Evolutionary conservation across 1,140 invertebrate species (phyloP).

Genomic region (Cepaea nemoralis): DNA sequence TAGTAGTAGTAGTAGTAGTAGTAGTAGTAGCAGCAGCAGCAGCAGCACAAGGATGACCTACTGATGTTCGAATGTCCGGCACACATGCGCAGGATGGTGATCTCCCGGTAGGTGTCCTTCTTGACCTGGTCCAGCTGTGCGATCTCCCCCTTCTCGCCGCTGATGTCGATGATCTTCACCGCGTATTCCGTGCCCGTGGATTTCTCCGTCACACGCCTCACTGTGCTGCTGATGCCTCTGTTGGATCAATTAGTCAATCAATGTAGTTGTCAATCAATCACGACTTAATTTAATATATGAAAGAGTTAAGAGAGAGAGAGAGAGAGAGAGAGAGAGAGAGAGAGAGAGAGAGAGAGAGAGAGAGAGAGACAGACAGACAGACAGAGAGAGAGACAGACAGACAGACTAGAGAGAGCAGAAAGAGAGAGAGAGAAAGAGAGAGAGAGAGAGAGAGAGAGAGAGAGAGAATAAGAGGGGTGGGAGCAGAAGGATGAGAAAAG

Average conservation of each 20-base stretch:
- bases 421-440: no score
- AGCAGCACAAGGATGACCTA: constrained; percentile 75
- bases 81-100: constrained; percentile 90
- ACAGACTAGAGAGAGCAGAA: no score
- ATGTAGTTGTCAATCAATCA: background rate
- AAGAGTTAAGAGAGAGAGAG: background rate
- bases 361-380: constrained; percentile 10
- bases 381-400: background rate
- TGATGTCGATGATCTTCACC: constrained; percentile 99
- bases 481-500: no score
- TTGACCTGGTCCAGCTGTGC: constrained; percentile 73
- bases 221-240: constrained; percentile 96
- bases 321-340: background rate
- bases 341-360: constrained; percentile 6
- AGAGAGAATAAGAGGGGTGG: no score
- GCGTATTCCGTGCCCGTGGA: constrained; percentile 95
- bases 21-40: no score
- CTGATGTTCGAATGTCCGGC: constrained; percentile 97
- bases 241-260: no score
- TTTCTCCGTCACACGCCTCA: constrained; percentile 95
- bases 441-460: no score
- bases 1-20: no score
- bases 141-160: constrained; percentile 83
- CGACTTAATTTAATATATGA: background rate
- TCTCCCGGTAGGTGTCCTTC: constrained; percentile 92